Evolutionary conservation across 2,113 vertebrate genomes (phyloP).

Genomic region (Leiothrix lutea): DNA sequence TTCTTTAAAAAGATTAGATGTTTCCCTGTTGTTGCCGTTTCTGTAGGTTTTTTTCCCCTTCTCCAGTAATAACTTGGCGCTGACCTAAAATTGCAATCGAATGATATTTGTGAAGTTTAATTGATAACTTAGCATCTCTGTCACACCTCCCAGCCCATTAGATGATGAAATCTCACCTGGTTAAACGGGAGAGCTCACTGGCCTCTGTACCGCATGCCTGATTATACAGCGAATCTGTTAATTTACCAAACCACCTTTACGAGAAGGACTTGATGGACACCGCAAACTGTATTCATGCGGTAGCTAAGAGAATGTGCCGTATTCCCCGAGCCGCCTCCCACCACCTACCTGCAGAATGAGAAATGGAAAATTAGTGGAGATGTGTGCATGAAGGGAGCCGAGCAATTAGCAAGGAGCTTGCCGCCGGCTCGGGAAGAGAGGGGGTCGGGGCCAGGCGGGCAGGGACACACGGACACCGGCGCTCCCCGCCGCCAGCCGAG

Average conservation of each 20-base stretch:
- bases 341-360: constrained; percentile 90
- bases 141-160: constrained; percentile 83
- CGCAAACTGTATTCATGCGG: constrained; percentile 82
- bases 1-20: constrained; percentile 55
- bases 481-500: neutral
- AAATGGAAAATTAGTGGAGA: constrained; percentile 97
- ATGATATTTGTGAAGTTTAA: constrained; percentile 82
- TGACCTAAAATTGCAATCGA: constrained; percentile 75
- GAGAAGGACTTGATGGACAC: constrained; percentile 79
- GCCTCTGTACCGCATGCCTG: constrained; percentile 80
- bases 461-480: constrained; percentile 50
- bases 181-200: constrained; percentile 76
- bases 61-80: constrained; percentile 52
- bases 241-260: constrained; percentile 86
- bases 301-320: constrained; percentile 84
- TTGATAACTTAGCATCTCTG: constrained; percentile 81
- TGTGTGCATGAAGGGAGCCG: constrained; percentile 91
- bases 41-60: neutral
- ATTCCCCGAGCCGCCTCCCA: constrained; percentile 85
- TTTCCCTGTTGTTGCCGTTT: constrained; percentile 56
- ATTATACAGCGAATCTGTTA: constrained; percentile 91
- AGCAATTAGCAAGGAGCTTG: constrained; percentile 88
- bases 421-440: constrained; percentile 57
- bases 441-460: constrained; percentile 63
- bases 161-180: constrained; percentile 83